Percentiles rank a stretch among this genome's conserved stretches.
phyloP scores from a whole-genome alignment of 2,888 invertebrate species.

The Tiphia femorata region DNA sequence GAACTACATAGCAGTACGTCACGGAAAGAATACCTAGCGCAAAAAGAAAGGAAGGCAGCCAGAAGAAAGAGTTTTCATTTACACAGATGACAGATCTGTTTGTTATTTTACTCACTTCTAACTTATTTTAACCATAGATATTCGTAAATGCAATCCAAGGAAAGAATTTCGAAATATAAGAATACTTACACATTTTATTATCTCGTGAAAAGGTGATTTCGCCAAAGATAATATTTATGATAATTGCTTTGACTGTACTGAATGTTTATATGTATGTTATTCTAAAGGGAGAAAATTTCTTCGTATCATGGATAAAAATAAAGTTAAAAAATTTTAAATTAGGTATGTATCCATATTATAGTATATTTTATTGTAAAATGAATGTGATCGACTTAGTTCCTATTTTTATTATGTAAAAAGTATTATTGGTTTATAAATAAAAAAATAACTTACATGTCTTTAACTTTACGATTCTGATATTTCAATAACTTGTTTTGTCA shows the following conservation, averaged over 20 bases:
- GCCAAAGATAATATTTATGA: conserved; percentile 6
- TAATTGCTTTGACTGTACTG: neutral
- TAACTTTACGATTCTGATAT: conserved; percentile 5
- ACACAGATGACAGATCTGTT: conserved; percentile 62
- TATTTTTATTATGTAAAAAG: too few species aligned
- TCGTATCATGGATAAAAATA: too few species aligned
- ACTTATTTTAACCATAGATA: conserved; percentile 46
- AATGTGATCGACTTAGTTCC: too few species aligned
- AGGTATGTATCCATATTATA: too few species aligned
- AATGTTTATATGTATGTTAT: neutral
- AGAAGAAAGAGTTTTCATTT: conserved; percentile 75
- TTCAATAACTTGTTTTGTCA: conserved; percentile 36
- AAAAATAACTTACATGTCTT: neutral
- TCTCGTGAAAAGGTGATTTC: neutral
- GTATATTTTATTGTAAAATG: too few species aligned
- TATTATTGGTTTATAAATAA: neutral
- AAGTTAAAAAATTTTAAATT: too few species aligned
- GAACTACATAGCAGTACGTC: conserved; percentile 85
- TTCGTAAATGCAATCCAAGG: neutral
- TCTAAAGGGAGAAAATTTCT: too few species aligned
- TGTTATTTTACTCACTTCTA: conserved; percentile 41
- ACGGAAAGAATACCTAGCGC: conserved; percentile 84
- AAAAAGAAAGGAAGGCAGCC: conserved; percentile 79
- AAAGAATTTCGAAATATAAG: conserved; percentile 5
- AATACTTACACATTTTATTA: neutral